Conservation (phyloP, 2,113 vertebrate species). For the Mesembrinibis cayennensis region DNA sequence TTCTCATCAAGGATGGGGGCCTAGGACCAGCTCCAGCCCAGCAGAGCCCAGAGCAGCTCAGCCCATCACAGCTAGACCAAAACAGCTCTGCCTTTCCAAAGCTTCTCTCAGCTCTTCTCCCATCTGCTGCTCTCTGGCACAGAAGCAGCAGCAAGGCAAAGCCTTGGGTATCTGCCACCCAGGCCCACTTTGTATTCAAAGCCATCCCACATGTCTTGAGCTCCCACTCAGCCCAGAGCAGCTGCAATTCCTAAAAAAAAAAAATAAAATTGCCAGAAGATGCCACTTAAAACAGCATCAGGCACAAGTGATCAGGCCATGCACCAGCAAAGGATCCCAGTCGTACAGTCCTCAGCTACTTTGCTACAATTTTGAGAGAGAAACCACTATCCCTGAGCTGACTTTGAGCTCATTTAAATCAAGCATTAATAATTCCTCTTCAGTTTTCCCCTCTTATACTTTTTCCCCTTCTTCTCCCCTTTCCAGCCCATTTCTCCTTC, state of each 20-base stretch:
- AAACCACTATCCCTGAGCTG: neutral
- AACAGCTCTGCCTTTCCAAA: neutral
- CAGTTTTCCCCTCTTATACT: neutral
- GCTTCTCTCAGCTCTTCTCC: neutral
- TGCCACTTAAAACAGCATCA: neutral
- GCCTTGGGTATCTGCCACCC: constrained; percentile 1
- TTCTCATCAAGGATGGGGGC: neutral
- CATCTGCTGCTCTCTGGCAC: constrained; percentile 36
- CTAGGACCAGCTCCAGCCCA: neutral
- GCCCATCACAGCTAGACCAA: neutral
- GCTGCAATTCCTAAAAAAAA: neutral
- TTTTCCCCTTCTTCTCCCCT: neutral
- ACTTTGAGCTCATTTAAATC: neutral
- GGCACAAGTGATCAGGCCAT: neutral
- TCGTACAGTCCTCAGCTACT: neutral
- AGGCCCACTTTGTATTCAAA: neutral
- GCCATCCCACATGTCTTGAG: neutral
- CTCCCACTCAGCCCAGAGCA: neutral
- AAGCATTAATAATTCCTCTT: neutral
- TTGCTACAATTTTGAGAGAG: neutral
- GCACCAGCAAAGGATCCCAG: neutral
- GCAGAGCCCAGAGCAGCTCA: neutral
- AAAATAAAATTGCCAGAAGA: neutral
- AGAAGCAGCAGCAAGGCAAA: neutral
- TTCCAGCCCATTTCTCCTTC: neutral